Evolutionary conservation across 2,888 invertebrate genomes (phyloP).

Genomic region (Sesamia inferens): DNA sequence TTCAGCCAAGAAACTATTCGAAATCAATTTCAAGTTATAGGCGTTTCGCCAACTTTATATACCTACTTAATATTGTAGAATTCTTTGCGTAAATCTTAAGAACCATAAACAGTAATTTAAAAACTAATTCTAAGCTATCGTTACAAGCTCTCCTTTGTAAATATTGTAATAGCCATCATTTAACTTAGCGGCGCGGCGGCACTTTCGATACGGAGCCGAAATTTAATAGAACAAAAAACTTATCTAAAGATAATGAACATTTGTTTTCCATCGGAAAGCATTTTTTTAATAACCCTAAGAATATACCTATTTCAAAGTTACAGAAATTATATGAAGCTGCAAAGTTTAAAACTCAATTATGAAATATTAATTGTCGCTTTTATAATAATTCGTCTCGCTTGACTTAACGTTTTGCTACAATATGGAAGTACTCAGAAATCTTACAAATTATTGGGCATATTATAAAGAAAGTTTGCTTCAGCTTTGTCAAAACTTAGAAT

Average conservation of each 20-base stretch:
- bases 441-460: neutral
- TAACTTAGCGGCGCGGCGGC: no score
- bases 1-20: neutral
- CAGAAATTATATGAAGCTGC: neutral
- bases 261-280: neutral
- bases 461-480: no score
- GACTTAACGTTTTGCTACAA: neutral
- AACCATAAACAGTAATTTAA: slow-evolving; percentile 19
- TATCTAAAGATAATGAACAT: slow-evolving; percentile 4
- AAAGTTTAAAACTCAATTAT: slow-evolving; percentile 1
- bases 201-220: no score
- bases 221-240: no score
- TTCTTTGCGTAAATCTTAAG: slow-evolving; percentile 5
- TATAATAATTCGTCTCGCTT: neutral
- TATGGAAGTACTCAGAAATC: neutral
- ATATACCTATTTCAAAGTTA: slow-evolving; percentile 2
- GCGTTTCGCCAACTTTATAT: neutral
- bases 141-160: slow-evolving; percentile 37
- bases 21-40: neutral
- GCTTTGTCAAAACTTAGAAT: no score
- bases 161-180: slow-evolving; percentile 32
- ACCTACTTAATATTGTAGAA: neutral
- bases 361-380: slow-evolving; percentile 1
- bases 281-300: neutral
- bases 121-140: slow-evolving; percentile 36